A percentile compares a stretch with the other conserved stretches of the same genome.
Evolutionary conservation across 1,140 invertebrate genomes (phyloP).

Genomic region (Doryteuthis pealeii): DNA sequence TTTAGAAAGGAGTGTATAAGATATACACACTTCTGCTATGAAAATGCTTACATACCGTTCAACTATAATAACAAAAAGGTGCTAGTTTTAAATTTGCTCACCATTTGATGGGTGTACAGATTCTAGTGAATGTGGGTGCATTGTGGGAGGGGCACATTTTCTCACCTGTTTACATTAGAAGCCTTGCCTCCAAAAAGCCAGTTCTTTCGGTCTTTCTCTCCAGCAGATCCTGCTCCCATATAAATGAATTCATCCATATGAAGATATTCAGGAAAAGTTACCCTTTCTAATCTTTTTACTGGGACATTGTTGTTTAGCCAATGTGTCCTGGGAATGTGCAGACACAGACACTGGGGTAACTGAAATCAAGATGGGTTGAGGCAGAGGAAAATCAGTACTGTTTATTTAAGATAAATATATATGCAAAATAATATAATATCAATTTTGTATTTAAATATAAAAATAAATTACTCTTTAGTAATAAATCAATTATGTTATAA

Average conservation of each 20-base stretch:
- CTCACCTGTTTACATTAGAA: background rate
- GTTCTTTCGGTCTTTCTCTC: conserved; percentile 15
- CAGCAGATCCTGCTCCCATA: conserved; percentile 26
- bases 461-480: too few relatives aligned
- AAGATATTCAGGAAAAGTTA: conserved; percentile 82
- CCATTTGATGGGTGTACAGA: too few relatives aligned
- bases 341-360: conserved; percentile 78
- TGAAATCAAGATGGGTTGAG: conserved; percentile 61
- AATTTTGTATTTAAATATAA: background rate
- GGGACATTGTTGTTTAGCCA: conserved; percentile 76
- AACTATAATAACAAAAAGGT: too few relatives aligned
- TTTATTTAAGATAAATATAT: background rate
- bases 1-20: too few relatives aligned
- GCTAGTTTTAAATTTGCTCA: too few relatives aligned
- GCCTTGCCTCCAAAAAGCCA: conserved; percentile 28
- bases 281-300: conserved; percentile 81
- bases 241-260: conserved; percentile 73
- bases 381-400: conserved; percentile 16
- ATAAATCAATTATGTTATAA: too few relatives aligned
- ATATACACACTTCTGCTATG: too few relatives aligned
- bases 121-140: too few relatives aligned
- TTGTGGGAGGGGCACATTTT: too few relatives aligned
- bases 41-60: too few relatives aligned
- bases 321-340: conserved; percentile 83
- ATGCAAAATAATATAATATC: background rate